A percentile compares a stretch with the other conserved stretches of the same genome.
Conservation (phyloP, 2,797 vertebrate genomes). For the Pseudochromis fuscus region DNA sequence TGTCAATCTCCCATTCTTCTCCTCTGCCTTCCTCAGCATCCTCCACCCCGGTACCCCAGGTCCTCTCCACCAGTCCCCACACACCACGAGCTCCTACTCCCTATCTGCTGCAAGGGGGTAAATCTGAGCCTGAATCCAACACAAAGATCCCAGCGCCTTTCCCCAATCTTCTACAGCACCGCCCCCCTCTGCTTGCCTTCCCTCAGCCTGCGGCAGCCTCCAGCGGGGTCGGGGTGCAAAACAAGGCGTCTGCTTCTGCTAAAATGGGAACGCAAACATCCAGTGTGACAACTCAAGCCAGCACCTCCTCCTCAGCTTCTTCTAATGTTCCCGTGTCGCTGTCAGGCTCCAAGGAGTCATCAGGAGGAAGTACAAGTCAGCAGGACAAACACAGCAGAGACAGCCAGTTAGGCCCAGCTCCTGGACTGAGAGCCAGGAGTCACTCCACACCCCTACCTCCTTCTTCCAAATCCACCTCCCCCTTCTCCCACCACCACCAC, state of each 20-base stretch:
- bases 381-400: conserved; percentile 87
- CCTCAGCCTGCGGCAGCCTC: conserved; percentile 89
- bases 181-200: conserved; percentile 92
- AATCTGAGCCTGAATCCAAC: conserved; percentile 81
- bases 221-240: conserved; percentile 85
- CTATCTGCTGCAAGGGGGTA: conserved; percentile 84
- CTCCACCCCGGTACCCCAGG: conserved; percentile 84
- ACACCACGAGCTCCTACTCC: conserved; percentile 88
- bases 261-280: conserved; percentile 79
- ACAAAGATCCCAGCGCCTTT: conserved; percentile 94
- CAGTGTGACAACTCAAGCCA: conserved; percentile 74
- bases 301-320: conserved; percentile 73
- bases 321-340: conserved; percentile 82
- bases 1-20: conserved; percentile 86
- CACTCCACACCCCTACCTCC: conserved; percentile 94
- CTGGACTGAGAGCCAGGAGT: conserved; percentile 90
- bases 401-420: conserved; percentile 81
- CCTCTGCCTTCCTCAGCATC: conserved; percentile 84
- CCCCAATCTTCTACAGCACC: conserved; percentile 93
- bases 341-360: conserved; percentile 81
- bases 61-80: conserved; percentile 85
- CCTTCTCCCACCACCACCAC: conserved; percentile 87
- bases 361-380: conserved; percentile 65
- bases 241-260: conserved; percentile 78
- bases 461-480: conserved; percentile 88